A percentile compares a stretch with the other conserved stretches of the same genome.
Conservation (phyloP, 2,797 vertebrate genomes). For the Anolis apletophallus region DNA sequence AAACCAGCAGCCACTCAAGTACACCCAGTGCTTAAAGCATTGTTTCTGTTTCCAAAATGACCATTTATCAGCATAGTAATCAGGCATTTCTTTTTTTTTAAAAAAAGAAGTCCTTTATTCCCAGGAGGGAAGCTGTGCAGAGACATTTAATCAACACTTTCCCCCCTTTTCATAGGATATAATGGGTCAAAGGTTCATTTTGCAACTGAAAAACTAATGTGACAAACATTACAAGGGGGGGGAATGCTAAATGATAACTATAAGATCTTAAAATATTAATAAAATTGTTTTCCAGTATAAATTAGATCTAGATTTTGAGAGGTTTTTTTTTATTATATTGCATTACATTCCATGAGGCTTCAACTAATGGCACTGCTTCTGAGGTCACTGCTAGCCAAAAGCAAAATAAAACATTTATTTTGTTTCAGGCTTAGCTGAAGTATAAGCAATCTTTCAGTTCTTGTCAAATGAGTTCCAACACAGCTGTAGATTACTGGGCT, state of each 20-base stretch:
- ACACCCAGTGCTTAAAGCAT: background rate
- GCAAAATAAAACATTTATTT: background rate
- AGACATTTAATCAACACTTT: constrained; percentile 19
- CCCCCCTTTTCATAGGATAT: background rate
- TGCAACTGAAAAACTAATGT: background rate
- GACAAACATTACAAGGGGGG: background rate
- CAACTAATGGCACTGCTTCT: background rate
- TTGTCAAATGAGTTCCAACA: background rate
- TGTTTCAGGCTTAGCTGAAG: background rate
- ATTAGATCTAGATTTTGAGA: background rate
- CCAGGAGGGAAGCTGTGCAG: background rate
- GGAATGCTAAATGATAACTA: background rate
- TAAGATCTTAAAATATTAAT: background rate
- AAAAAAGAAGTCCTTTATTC: background rate
- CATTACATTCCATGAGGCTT: background rate
- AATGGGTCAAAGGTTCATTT: background rate
- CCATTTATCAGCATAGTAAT: background rate
- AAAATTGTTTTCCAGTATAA: background rate
- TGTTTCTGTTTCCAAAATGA: background rate
- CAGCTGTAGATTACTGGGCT: background rate
- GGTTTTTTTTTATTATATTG: background rate
- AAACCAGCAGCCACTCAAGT: background rate
- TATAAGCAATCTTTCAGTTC: background rate
- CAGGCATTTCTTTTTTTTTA: no score
- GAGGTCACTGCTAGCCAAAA: background rate